Evolutionary conservation across 1,140 invertebrate species (phyloP), one percentile per base, ranked within the genome.

Genomic region (Neodiprion virginianus): DNA sequence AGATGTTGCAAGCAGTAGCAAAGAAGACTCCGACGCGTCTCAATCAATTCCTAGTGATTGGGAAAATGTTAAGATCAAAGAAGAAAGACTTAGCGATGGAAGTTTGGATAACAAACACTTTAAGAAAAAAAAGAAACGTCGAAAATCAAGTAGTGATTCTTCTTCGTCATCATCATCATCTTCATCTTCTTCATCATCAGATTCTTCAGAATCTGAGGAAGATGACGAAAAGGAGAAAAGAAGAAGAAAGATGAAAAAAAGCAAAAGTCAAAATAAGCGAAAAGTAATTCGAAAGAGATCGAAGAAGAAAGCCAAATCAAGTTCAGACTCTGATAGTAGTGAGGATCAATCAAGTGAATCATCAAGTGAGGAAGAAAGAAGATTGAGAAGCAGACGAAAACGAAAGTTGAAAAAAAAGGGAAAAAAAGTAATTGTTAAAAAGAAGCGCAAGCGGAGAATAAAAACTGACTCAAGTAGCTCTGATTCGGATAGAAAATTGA

Each of bases 1-100:
- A 17, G 68, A 47, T 69, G 28, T 5, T 40, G 68, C 40, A 49
- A 71, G 53, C n/a, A 71, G 70, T 28, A 71, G n/a, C 21, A 71
- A 49, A 23, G 70, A 50, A 49, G 48, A 61, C 23, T 47, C 70
- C 12, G 48, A 47, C 23, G 70, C 81, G 21, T 83, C 79, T 14
- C 74, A 74, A 61, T 82, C 81, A 1, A 76, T 86, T 72, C 83
- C 82, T 0, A 85, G 79, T 66, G 84, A 86, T 71, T 87, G 85
- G 84, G 81, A 85, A 48, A 84, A 85, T 1, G 80, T 84, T 40
- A 80, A 76, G 17, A 82, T 85, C 17, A 88, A 88, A 76, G 80
- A 79, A 8, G 85, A 88, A 66, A 78, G 79, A 72, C 9, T 81
- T 1, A 86, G 82, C 50, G 85, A 88, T 23, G 80, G 79, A 1